Evolutionary conservation across 2,113 vertebrate genomes (phyloP).

Genomic region (Scomber japonicus): DNA sequence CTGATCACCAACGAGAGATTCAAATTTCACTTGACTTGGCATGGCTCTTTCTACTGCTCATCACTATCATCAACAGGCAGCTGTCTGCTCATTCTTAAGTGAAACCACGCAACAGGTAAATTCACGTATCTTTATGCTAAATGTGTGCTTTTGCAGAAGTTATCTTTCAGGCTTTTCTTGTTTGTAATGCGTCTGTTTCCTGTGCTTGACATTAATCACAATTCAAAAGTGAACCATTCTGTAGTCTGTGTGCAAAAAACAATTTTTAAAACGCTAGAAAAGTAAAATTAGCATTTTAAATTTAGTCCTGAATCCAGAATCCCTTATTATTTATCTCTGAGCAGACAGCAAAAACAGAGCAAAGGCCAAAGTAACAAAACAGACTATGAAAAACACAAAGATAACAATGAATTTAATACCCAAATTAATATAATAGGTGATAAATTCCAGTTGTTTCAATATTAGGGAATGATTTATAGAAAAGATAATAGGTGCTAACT

Average conservation of each 20-base stretch:
- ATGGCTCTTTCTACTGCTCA: constrained; percentile 15
- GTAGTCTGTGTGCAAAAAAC: neutral
- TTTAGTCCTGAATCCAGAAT: no score
- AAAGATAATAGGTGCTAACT: no score
- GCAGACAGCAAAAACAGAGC: neutral
- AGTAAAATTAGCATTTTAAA: neutral
- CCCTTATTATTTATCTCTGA: no score
- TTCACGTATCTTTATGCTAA: neutral
- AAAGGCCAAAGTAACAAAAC: neutral
- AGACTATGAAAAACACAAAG: neutral
- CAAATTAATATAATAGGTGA: no score
- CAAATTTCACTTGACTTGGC: constrained; percentile 20
- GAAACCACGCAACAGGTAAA: neutral
- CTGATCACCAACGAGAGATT: constrained; percentile 21
- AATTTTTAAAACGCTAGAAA: neutral
- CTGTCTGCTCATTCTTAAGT: constrained; percentile 21
- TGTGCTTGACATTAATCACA: neutral
- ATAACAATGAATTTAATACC: no score
- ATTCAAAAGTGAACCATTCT: neutral
- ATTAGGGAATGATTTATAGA: no score
- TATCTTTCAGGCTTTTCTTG: neutral
- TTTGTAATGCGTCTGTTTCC: neutral
- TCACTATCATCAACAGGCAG: constrained; percentile 21
- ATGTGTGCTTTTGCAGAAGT: neutral
- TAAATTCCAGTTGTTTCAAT: no score